Evolutionary conservation across 1,140 invertebrate species (phyloP).

Genomic region (Aphidius ervi): DNA sequence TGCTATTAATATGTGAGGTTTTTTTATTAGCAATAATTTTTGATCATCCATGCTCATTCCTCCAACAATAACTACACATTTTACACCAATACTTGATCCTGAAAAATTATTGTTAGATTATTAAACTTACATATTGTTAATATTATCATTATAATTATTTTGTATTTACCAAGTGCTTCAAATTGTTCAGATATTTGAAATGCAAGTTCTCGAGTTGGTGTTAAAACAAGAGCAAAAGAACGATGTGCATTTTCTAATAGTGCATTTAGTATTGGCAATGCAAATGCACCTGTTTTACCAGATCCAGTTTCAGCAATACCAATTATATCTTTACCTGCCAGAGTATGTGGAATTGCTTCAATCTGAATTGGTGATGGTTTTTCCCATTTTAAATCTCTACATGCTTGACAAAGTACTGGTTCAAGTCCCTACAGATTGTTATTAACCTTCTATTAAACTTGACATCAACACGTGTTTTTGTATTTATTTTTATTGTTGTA

Average conservation of each 20-base stretch:
- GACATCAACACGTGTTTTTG: no score
- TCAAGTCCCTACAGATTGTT: conserved; percentile 71
- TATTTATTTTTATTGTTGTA: no score
- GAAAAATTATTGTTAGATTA: background rate
- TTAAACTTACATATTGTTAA: background rate
- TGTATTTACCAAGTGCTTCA: conserved; percentile 75
- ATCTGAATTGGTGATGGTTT: conserved; percentile 90
- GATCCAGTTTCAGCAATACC: conserved; percentile 97
- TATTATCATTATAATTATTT: background rate
- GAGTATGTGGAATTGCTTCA: conserved; percentile 85
- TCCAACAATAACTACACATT: conserved; percentile 93
- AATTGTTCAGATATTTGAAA: conserved; percentile 96
- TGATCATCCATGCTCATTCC: conserved; percentile 98
- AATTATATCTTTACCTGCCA: conserved; percentile 93
- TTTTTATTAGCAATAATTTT: conserved; percentile 83
- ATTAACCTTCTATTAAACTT: no score
- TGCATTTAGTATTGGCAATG: conserved; percentile 89
- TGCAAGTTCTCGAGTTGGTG: conserved; percentile 95
- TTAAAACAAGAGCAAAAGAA: conserved; percentile 90
- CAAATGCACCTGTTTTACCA: conserved; percentile 97
- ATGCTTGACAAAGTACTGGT: conserved; percentile 87
- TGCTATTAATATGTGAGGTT: conserved; percentile 92
- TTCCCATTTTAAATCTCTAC: conserved; percentile 90
- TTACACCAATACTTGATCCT: conserved; percentile 83
- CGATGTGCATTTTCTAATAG: conserved; percentile 87